Percentiles rank a stretch among this genome's conserved stretches.
phyloP scores from a whole-genome alignment of 2,888 invertebrate species.

The Dryocosmus kuriphilus region DNA sequence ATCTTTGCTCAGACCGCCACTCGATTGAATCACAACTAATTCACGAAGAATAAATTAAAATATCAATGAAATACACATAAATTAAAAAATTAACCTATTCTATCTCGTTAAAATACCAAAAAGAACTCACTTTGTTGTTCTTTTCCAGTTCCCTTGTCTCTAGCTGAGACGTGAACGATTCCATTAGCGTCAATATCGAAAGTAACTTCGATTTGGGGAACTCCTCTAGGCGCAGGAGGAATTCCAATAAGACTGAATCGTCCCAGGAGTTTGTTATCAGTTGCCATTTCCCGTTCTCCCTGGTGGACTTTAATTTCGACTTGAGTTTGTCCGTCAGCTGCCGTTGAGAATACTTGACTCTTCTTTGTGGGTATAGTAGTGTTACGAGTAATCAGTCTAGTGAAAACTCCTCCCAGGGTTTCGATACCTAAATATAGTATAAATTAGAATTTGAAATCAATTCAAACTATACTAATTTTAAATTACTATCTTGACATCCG shows the following conservation, averaged over 20 bases:
- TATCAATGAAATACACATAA: no score
- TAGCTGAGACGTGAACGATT: constrained; percentile 98
- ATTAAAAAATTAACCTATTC: no score
- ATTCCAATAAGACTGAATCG: constrained; percentile 96
- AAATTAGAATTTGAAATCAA: no score
- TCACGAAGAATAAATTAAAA: no score
- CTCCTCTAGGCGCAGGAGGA: constrained; percentile 96
- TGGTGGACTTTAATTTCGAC: constrained; percentile 99
- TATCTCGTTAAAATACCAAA: background rate
- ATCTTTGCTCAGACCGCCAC: constrained; percentile 98
- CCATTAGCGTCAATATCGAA: constrained; percentile 99
- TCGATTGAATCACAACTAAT: constrained; percentile 97
- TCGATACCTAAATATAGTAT: constrained; percentile 83
- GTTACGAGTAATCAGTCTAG: constrained; percentile 95
- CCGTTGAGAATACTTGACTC: constrained; percentile 99
- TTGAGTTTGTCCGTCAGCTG: constrained; percentile 99
- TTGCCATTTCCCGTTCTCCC: constrained; percentile 99
- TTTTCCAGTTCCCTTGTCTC: constrained; percentile 99
- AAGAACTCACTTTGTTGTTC: constrained; percentile 93
- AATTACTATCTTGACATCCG: no score
- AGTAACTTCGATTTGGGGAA: constrained; percentile 97
- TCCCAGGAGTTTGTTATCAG: constrained; percentile 96
- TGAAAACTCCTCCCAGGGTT: constrained; percentile 97
- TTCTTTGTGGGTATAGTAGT: constrained; percentile 99
- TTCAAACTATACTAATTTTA: no score